phyloP scores from a whole-genome alignment of 2,797 vertebrate genomes.

The Eospalax fontanierii region DNA sequence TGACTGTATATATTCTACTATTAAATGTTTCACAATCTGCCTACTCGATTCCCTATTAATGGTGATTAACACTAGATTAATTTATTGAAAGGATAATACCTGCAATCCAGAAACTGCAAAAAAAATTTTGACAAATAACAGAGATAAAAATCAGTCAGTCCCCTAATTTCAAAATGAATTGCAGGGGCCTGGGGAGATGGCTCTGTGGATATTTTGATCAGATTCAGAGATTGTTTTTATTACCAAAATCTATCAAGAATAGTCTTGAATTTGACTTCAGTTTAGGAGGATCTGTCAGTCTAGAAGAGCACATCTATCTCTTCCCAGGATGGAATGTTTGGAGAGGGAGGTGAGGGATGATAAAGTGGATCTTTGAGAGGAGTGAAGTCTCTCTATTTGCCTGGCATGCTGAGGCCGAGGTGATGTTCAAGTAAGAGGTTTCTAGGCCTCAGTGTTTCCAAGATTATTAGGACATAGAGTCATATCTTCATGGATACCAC shows the following conservation, averaged over 20 bases:
- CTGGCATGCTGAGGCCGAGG: background rate
- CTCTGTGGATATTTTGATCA: background rate
- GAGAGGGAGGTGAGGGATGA: background rate
- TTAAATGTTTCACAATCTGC: background rate
- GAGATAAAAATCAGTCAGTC: background rate
- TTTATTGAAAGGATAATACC: conserved; percentile 13
- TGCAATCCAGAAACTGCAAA: background rate
- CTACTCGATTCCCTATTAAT: conserved; percentile 11
- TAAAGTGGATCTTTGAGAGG: background rate
- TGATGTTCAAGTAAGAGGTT: background rate
- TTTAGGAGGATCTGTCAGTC: background rate
- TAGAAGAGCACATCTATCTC: background rate
- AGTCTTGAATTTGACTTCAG: background rate
- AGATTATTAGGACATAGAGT: background rate
- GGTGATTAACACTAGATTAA: conserved; percentile 39
- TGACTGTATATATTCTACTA: background rate
- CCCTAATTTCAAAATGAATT: background rate
- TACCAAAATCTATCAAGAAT: background rate
- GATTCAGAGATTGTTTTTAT: conserved; percentile 19
- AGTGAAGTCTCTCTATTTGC: background rate
- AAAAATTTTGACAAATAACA: background rate
- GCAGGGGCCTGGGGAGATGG: background rate
- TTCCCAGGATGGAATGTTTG: background rate
- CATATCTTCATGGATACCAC: background rate
- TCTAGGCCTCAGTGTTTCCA: conserved; percentile 27